phyloP scores from a whole-genome alignment of 2,797 vertebrate species.

The Cheirogaleus major region DNA sequence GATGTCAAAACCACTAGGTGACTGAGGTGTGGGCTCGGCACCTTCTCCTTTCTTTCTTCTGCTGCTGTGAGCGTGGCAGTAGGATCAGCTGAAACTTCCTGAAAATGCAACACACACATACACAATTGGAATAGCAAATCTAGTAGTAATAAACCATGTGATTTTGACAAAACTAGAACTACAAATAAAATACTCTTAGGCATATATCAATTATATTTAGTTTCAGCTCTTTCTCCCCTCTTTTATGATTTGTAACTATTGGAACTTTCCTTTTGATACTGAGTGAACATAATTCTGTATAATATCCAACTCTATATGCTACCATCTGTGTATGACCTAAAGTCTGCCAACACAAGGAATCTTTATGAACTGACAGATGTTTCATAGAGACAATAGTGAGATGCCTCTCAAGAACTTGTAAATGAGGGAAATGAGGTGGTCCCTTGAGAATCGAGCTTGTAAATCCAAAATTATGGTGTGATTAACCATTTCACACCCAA shows the following conservation, averaged over 20 bases:
- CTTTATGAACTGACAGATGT: background rate
- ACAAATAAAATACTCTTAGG: background rate
- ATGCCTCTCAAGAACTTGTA: background rate
- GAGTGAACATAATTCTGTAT: background rate
- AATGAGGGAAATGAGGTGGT: background rate
- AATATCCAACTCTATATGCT: background rate
- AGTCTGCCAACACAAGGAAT: background rate
- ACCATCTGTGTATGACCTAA: background rate
- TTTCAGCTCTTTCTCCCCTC: background rate
- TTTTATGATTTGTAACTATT: background rate
- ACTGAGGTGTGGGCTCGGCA: conserved; percentile 97
- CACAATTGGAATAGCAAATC: background rate
- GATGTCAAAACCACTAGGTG: conserved; percentile 94
- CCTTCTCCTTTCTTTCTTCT: conserved; percentile 98
- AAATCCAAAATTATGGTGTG: background rate
- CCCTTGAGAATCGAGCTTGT: background rate
- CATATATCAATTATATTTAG: background rate
- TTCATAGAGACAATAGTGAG: background rate
- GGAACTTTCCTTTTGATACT: background rate
- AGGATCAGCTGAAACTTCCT: conserved; percentile 92
- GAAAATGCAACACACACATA: conserved; percentile 63
- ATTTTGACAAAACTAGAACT: background rate
- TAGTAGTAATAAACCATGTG: background rate
- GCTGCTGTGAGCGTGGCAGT: conserved; percentile 87
- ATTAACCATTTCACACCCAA: conserved; percentile 10